Base-by-base conservation (phyloP, 1,140 invertebrate species). In the Heterodera carotae region DNA sequence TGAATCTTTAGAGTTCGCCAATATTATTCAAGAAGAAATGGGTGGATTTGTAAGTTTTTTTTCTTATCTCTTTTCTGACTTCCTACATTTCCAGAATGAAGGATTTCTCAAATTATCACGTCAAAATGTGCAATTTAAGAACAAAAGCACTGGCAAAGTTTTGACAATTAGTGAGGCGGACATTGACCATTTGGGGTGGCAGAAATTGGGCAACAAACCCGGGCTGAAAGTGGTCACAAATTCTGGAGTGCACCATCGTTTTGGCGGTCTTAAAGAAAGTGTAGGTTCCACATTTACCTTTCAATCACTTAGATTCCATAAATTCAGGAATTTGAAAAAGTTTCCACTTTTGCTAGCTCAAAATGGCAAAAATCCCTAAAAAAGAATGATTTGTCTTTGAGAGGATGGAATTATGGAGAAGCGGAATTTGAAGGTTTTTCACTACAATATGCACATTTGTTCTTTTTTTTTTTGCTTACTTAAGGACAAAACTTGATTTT, bases 341-440 rank as follows among this genome's bases (percentile, higher is more conserved):
- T 89, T 68, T 81, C 85, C 66, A 80, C 81, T 25, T 90, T 90
- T 83, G 79, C 88, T 15, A 93, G 85, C 91, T 94, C 82, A 92
- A 94, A 93, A 88, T 95, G 76, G 93, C 93, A 88, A 43, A 79
- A 86, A 5, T 80, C 86, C 18, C 68, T 91, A 29, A 88, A 89
- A 72, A 88, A 87, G 60, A 94, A 94, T 86, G 96, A 99, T 84
- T 89, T 96, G 48, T 94, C 93, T 84, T 89, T 98, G 0, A 98
- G 96, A 89, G 97, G 97, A 6, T 99, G 96, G 96, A 99, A 99
- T 89, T 99, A 97, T 94, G 97, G 97, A 67, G 93, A 93, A 1
- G 94, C 94, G 15, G 93, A 95, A 83, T 98, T 99, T 88, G 92
- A 92, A 88, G 96, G 90, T 90, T 74, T 10, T 2, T 73, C 31